These are phyloP conservation scores for Zootoca vivipara DNA, from an alignment of 2,113 vertebrate genomes.

Conservation along the genomic window DNA sequence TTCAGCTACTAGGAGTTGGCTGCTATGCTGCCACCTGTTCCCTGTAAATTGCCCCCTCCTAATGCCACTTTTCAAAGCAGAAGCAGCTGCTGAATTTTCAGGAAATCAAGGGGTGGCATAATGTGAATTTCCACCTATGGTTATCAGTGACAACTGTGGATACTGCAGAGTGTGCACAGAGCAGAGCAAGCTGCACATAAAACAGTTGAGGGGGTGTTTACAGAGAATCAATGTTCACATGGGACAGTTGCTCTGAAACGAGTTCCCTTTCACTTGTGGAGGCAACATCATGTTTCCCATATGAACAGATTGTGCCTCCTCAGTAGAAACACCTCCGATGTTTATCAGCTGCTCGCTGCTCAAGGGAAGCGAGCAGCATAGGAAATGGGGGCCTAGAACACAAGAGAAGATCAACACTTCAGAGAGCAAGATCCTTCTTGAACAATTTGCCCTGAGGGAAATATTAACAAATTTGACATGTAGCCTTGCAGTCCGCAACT, in stretches of 20 bases:
- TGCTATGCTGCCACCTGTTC: neutral
- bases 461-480: conserved; percentile 11
- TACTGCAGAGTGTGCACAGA: neutral
- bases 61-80: neutral
- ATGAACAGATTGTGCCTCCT: neutral
- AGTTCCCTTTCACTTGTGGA: neutral
- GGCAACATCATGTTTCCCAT: neutral
- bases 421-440: conserved; percentile 20
- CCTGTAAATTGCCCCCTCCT: neutral
- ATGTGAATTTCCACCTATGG: neutral
- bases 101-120: neutral
- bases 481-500: conserved; percentile 1
- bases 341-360: neutral
- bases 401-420: neutral
- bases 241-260: neutral
- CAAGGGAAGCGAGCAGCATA: neutral
- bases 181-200: neutral
- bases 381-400: neutral
- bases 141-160: neutral
- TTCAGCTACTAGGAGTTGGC: too few relatives aligned
- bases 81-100: neutral
- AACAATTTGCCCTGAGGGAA: conserved; percentile 12
- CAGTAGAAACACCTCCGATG: neutral
- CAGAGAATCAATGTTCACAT: neutral
- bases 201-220: neutral